phyloP scores from a whole-genome alignment of 2,888 invertebrate species.

The Eutolmus rufibarbis region DNA sequence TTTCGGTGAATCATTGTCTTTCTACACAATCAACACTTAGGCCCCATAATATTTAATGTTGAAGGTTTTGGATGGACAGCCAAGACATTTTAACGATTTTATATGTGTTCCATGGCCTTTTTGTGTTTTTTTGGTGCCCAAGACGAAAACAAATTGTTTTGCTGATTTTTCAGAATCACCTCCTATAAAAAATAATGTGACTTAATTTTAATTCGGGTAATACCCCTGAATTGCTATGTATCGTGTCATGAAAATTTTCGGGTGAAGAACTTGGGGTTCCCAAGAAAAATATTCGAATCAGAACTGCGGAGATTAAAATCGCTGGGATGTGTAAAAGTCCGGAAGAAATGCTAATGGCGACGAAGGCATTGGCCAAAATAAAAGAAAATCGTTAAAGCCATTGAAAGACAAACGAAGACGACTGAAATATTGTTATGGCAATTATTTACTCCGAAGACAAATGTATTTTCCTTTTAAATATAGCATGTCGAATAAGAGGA shows the following conservation, averaged over 20 bases:
- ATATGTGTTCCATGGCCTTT: not conserved
- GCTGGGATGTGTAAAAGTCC: not conserved
- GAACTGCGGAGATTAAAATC: not conserved
- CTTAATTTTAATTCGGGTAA: not conserved
- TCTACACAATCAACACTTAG: not conserved
- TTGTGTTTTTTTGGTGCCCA: not conserved
- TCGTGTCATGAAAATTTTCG: not conserved
- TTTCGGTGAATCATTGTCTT: not conserved
- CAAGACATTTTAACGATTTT: not conserved
- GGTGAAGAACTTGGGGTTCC: not conserved
- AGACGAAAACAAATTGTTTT: not conserved
- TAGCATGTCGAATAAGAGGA: not conserved
- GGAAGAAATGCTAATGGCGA: not conserved
- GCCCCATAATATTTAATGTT: not conserved
- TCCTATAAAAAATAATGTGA: not conserved
- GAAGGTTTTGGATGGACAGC: not conserved
- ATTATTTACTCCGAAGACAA: not conserved
- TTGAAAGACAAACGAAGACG: not conserved
- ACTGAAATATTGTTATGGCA: not conserved
- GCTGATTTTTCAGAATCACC: not conserved
- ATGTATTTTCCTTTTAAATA: not conserved
- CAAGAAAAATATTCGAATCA: not conserved
- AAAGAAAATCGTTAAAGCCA: not conserved
- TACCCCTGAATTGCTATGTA: not conserved
- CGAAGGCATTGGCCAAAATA: not conserved